These are phyloP conservation scores for Rhagium mordax DNA, from an alignment of 2,888 invertebrate species.

Conservation along the genomic window DNA sequence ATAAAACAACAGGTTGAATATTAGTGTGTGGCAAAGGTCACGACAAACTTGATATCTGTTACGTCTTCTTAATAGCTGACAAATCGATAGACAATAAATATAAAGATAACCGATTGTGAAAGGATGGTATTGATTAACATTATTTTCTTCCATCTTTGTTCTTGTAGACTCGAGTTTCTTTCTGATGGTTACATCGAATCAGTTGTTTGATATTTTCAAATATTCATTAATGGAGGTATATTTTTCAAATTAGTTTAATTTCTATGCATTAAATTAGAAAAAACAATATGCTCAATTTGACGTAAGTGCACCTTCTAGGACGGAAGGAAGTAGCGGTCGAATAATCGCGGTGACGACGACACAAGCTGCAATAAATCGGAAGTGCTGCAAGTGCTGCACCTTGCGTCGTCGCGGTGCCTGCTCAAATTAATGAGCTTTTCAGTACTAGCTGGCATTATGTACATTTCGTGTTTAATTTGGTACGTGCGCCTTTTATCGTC, in stretches of 20 bases:
- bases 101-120: conserved; percentile 16
- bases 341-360: conserved; percentile 40
- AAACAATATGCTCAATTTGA: background rate
- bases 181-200: background rate
- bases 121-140: conserved; percentile 16
- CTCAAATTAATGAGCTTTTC: conserved; percentile 27
- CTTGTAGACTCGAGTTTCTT: background rate
- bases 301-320: background rate
- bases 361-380: conserved; percentile 53
- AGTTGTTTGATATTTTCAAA: no score
- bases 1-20: conserved; percentile 39
- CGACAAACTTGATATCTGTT: conserved; percentile 20
- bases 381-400: conserved; percentile 53
- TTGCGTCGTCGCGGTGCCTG: conserved; percentile 47
- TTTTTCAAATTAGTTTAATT: background rate
- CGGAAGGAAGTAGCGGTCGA: conserved; percentile 55
- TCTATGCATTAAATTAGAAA: background rate
- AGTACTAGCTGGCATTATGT: conserved; percentile 18
- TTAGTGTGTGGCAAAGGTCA: conserved; percentile 32
- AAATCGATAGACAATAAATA: conserved; percentile 35
- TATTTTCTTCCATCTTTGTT: background rate
- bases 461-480: conserved; percentile 34
- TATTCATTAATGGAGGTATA: no score
- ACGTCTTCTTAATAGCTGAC: conserved; percentile 32
- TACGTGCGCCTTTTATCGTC: conserved; percentile 25